Percentiles rank a stretch among this genome's conserved stretches.
Conservation (phyloP, 1,140 invertebrate genomes). For the Solen grandis region DNA sequence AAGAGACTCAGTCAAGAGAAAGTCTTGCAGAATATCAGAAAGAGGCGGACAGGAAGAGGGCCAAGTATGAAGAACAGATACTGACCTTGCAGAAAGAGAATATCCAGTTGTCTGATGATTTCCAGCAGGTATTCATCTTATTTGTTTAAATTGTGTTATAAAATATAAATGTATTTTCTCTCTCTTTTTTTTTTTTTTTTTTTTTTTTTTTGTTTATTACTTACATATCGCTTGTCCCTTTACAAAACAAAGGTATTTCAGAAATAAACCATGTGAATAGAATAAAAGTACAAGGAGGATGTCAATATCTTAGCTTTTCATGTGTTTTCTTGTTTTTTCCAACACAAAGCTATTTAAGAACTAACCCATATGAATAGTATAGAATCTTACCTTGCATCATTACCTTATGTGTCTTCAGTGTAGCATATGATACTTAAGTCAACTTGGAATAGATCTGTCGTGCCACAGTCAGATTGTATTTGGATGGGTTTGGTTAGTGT, state of each 20-base stretch:
- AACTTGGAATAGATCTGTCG: too few species aligned
- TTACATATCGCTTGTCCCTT: not conserved
- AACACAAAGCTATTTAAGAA: too few species aligned
- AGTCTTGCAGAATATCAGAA: slow-evolving; percentile 57
- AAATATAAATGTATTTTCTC: not conserved
- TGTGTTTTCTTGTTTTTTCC: too few species aligned
- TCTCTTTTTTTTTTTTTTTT: not conserved
- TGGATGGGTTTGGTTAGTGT: too few species aligned
- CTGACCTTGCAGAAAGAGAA: slow-evolving; percentile 60
- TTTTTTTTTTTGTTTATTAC: slow-evolving; percentile 1
- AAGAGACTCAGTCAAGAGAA: slow-evolving; percentile 55
- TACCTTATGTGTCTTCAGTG: too few species aligned
- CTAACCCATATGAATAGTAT: too few species aligned
- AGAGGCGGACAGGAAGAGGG: slow-evolving; percentile 49
- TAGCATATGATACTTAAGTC: too few species aligned
- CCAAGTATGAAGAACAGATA: slow-evolving; percentile 59
- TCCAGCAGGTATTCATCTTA: slow-evolving; percentile 54
- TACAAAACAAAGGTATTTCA: not conserved
- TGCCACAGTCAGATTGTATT: too few species aligned
- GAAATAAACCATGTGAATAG: too few species aligned
- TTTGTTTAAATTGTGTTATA: not conserved
- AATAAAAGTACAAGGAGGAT: too few species aligned
- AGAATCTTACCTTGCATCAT: too few species aligned
- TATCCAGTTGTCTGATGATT: slow-evolving; percentile 58
- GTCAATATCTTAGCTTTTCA: too few species aligned